A percentile compares a stretch with the other conserved stretches of the same genome.
phyloP scores from a whole-genome alignment of 2,797 vertebrate genomes.

The Glyptemys insculpta region DNA sequence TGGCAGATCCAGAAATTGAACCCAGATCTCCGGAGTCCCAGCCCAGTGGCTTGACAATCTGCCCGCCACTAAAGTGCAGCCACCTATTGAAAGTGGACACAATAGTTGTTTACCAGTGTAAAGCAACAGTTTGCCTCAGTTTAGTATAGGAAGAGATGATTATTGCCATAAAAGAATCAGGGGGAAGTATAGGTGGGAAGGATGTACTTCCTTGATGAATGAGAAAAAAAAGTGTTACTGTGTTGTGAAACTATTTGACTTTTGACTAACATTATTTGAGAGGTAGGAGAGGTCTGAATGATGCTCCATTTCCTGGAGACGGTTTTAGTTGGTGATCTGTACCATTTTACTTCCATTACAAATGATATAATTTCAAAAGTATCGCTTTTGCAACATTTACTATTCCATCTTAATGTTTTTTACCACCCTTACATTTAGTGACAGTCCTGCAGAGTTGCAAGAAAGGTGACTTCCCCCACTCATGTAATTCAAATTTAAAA shows the following conservation, averaged over 20 bases:
- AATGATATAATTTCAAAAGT: background rate
- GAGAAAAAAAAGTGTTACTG: background rate
- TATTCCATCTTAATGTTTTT: background rate
- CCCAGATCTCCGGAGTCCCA: background rate
- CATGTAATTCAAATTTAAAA: background rate
- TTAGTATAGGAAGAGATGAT: background rate
- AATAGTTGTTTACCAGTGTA: background rate
- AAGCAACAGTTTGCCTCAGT: background rate
- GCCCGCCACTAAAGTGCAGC: background rate
- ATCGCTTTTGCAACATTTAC: background rate
- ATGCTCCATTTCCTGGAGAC: background rate
- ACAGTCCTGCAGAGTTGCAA: background rate
- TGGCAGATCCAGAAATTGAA: background rate
- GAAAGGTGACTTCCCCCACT: background rate
- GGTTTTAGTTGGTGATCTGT: background rate
- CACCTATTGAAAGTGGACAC: background rate
- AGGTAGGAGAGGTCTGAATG: background rate
- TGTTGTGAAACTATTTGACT: background rate
- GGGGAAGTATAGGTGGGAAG: background rate
- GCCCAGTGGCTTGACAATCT: fast-evolving
- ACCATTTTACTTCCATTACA: background rate
- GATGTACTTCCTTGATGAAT: fast-evolving
- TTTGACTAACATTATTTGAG: background rate
- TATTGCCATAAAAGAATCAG: background rate
- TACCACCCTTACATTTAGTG: background rate